Base-by-base conservation (phyloP, 1,140 invertebrate genomes). In the Temnothorax nylanderi region DNA sequence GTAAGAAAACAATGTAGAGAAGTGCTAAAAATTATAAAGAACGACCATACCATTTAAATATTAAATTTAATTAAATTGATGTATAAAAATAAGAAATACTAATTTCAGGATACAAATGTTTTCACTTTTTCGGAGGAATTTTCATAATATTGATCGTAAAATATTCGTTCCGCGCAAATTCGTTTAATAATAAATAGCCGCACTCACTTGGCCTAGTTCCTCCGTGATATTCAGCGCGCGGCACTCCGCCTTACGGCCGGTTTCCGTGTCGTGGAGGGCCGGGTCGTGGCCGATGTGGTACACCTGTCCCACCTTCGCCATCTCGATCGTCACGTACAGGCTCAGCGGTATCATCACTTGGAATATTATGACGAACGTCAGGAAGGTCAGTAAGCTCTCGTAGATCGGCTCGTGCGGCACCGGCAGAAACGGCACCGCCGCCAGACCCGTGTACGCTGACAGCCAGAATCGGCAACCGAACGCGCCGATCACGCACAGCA, bases 331-430 rank as follows among this genome's bases (percentile, higher is more conserved):
- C 6, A 99, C 99, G 94, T 99, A 99, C 75, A 99, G 95, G 3
- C 99, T 99, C 21, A 99, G 95, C 1, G 99, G 99, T 95, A 99
- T 99, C 97, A 99, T 99, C 51, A 99, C 98, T 96, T 99, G 99
- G 67, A 99, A 96, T 87, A 99, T 98, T 93, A 99, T 99, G 77
- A 99, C 97, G 94, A 98, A 99, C 2, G 98, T 99, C 97, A 98
- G 99, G 95, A 99, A 99, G 78, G 97, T 98, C 64, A 99, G 95
- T 94, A 99, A 97, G 8, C 98, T 98, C 95, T 99, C 98, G 92
- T 97, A 97, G 37, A 96, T 96, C 0, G 97, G 96, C 90, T 96
- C 96, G 62, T 95, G 95, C 4, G 95, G 92, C 56, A 95, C 90
- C 37, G 96, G 95, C 56, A 97, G 95, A 93, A 98, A 98, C 3